phyloP scores from a whole-genome alignment of 1,140 invertebrate genomes.

The Magallana gigas region DNA sequence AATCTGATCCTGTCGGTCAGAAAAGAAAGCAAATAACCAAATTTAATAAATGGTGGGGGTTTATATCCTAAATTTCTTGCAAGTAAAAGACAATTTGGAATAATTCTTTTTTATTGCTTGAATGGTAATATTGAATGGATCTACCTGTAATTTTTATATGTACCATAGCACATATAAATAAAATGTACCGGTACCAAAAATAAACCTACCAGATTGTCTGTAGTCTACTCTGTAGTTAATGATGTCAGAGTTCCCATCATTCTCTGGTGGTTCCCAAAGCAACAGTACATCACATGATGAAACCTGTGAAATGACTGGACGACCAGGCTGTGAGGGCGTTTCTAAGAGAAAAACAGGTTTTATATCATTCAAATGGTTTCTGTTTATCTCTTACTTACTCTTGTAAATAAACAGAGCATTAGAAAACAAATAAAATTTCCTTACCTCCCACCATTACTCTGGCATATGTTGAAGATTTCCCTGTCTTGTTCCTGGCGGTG shows the following conservation, averaged over 20 bases:
- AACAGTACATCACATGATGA: slow-evolving; percentile 93
- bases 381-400: background rate
- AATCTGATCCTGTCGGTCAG: slow-evolving; percentile 83
- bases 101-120: no score
- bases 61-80: no score
- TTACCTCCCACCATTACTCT: slow-evolving; percentile 81
- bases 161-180: background rate
- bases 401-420: background rate
- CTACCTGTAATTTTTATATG: background rate
- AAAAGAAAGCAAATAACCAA: background rate
- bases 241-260: slow-evolving; percentile 78
- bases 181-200: no score
- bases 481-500: slow-evolving; percentile 86
- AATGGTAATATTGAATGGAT: background rate
- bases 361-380: background rate
- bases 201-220: slow-evolving; percentile 79
- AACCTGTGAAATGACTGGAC: slow-evolving; percentile 89
- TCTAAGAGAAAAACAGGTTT: slow-evolving; percentile 66
- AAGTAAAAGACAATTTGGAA: no score
- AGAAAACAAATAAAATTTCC: background rate
- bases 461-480: slow-evolving; percentile 80
- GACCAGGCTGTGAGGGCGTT: slow-evolving; percentile 90
- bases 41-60: no score
- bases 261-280: slow-evolving; percentile 78
- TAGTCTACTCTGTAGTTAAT: slow-evolving; percentile 79